phyloP scores from a whole-genome alignment of 2,888 invertebrate species.

The Lithophane semibrunnea region DNA sequence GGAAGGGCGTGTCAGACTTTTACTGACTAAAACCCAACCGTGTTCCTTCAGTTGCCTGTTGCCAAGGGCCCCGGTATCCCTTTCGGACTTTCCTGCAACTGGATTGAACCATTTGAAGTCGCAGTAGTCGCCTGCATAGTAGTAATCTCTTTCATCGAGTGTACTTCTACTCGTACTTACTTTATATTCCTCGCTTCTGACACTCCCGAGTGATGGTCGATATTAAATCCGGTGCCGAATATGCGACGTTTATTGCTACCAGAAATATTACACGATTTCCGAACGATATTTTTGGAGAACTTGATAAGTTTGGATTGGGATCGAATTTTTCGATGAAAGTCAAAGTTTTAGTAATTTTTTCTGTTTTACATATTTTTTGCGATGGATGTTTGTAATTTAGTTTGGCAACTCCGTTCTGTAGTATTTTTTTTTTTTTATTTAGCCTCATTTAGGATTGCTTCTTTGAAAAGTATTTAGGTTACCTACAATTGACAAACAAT shows the following conservation, averaged over 20 bases:
- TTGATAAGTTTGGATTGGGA: conserved; percentile 7
- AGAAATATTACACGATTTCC: conserved; percentile 34
- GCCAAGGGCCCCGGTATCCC: too few species aligned
- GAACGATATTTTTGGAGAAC: conserved; percentile 25
- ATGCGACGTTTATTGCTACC: conserved; percentile 52
- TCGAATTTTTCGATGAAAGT: conserved; percentile 10
- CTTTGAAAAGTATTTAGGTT: background rate
- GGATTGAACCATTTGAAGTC: background rate
- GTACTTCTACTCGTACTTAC: conserved; percentile 30
- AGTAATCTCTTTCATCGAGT: conserved; percentile 8
- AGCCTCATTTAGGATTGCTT: too few species aligned
- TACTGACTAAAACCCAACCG: too few species aligned
- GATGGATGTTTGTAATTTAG: background rate
- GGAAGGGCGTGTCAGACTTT: too few species aligned
- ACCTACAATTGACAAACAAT: background rate
- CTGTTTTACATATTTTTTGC: background rate
- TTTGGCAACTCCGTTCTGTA: too few species aligned
- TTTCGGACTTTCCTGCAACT: too few species aligned
- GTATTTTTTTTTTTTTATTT: background rate
- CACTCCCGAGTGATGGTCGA: conserved; percentile 41
- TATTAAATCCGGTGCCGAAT: conserved; percentile 52
- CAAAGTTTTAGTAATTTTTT: conserved; percentile 18
- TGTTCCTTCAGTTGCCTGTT: too few species aligned
- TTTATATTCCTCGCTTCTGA: conserved; percentile 48
- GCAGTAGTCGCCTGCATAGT: conserved; percentile 1